Evolutionary conservation across 1,140 invertebrate genomes (phyloP).

Genomic region (Doryteuthis pealeii): DNA sequence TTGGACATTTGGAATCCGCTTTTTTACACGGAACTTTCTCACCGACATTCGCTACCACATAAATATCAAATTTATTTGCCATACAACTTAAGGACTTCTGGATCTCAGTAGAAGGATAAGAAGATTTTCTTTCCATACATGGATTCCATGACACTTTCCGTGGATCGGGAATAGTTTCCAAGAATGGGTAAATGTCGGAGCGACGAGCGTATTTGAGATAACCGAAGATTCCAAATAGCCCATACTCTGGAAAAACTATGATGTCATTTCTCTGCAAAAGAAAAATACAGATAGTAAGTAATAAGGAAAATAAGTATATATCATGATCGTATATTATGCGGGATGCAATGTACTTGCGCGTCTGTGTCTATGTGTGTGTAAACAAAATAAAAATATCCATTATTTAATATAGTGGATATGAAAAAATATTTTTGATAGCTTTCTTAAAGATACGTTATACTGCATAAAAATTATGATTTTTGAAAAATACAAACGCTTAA

Average conservation of each 20-base stretch:
- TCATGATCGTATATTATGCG: too few species aligned
- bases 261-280: conserved; percentile 70
- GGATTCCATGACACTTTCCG: conserved; percentile 33
- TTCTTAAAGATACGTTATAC: too few species aligned
- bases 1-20: conserved; percentile 61
- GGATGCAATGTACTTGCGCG: too few species aligned
- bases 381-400: too few species aligned
- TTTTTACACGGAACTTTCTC: conserved; percentile 66
- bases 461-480: too few species aligned
- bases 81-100: conserved; percentile 62
- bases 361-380: too few species aligned
- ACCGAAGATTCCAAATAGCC: conserved; percentile 48
- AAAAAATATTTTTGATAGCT: too few species aligned
- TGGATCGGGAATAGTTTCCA: conserved; percentile 46
- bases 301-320: too few species aligned
- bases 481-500: too few species aligned
- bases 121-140: conserved; percentile 23
- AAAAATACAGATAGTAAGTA: neutral
- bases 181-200: conserved; percentile 27
- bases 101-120: conserved; percentile 25
- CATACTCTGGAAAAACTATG: conserved; percentile 81
- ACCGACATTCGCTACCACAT: conserved; percentile 74
- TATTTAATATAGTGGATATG: too few species aligned
- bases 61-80: conserved; percentile 63
- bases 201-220: conserved; percentile 44